Conservation (phyloP, 2,888 invertebrate species). For the Caenorhabditis parvicauda region DNA sequence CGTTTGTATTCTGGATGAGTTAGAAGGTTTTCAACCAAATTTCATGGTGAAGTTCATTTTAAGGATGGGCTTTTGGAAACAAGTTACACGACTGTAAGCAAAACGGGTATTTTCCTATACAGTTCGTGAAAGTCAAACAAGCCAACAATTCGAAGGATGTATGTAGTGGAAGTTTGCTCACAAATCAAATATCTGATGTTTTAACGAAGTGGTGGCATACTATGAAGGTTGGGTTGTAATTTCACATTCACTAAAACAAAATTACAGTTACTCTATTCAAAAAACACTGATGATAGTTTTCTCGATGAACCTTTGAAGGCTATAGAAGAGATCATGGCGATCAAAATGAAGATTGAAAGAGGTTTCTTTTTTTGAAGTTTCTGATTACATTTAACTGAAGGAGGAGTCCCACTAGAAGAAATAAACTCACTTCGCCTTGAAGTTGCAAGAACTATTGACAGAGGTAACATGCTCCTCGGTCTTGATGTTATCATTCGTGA, state of each 20-base stretch:
- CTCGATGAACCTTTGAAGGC: slow-evolving; percentile 22
- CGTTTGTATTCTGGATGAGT: slow-evolving; percentile 16
- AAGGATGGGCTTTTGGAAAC: slow-evolving; percentile 19
- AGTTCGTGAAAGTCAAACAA: slow-evolving; percentile 12
- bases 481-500: slow-evolving; percentile 35
- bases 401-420: slow-evolving; percentile 38
- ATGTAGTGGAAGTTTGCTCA: slow-evolving; percentile 19
- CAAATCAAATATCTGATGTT: slow-evolving; percentile 17
- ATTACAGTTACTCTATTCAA: slow-evolving; percentile 5
- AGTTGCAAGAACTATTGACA: slow-evolving; percentile 31
- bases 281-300: slow-evolving; percentile 5
- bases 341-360: slow-evolving; percentile 24
- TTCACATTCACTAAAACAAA: slow-evolving; percentile 6
- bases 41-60: not conserved
- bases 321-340: slow-evolving; percentile 19
- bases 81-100: slow-evolving; percentile 18
- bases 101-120: slow-evolving; percentile 20
- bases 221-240: slow-evolving; percentile 11
- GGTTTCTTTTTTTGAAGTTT: slow-evolving; percentile 3
- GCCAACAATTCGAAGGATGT: slow-evolving; percentile 18
- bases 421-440: slow-evolving; percentile 24
- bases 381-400: slow-evolving; percentile 2
- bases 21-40: not conserved
- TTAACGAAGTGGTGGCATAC: slow-evolving; percentile 21
- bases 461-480: slow-evolving; percentile 31